Evolutionary conservation across 2,113 vertebrate species (phyloP).

Genomic region (Poeciliopsis turrubarensis): DNA sequence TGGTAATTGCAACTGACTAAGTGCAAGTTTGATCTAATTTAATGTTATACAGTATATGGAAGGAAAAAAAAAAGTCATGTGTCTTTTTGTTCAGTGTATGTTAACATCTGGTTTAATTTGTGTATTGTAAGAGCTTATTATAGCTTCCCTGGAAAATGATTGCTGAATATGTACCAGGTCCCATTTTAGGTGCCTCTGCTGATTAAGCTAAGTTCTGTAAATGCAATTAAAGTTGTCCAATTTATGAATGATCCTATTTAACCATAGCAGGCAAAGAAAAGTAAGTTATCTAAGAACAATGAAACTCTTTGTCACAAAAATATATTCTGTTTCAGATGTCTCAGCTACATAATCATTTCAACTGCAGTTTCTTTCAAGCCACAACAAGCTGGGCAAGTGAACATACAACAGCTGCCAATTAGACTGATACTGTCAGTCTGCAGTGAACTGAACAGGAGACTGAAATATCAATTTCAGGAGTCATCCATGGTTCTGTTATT

Average conservation of each 20-base stretch:
- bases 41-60: too few relatives aligned
- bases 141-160: background rate
- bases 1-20: too few relatives aligned
- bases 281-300: slow-evolving; percentile 30
- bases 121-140: too few relatives aligned
- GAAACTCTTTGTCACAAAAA: slow-evolving; percentile 26
- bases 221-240: background rate
- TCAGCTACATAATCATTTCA: slow-evolving; percentile 3
- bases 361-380: slow-evolving; percentile 18
- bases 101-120: too few relatives aligned
- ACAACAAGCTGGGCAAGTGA: background rate
- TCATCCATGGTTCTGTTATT: slow-evolving; percentile 5
- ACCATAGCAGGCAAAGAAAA: slow-evolving; percentile 29
- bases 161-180: background rate
- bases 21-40: too few relatives aligned
- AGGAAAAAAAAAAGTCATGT: too few relatives aligned
- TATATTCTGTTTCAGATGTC: slow-evolving; percentile 29
- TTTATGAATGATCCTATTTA: slow-evolving; percentile 61
- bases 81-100: too few relatives aligned
- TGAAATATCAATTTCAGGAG: slow-evolving; percentile 23
- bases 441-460: slow-evolving; percentile 6
- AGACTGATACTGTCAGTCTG: slow-evolving; percentile 18
- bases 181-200: background rate
- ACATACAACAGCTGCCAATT: slow-evolving; percentile 22
- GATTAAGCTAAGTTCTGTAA: background rate